phyloP scores from a whole-genome alignment of 2,113 vertebrate genomes.

The Coregonus clupeaformis region DNA sequence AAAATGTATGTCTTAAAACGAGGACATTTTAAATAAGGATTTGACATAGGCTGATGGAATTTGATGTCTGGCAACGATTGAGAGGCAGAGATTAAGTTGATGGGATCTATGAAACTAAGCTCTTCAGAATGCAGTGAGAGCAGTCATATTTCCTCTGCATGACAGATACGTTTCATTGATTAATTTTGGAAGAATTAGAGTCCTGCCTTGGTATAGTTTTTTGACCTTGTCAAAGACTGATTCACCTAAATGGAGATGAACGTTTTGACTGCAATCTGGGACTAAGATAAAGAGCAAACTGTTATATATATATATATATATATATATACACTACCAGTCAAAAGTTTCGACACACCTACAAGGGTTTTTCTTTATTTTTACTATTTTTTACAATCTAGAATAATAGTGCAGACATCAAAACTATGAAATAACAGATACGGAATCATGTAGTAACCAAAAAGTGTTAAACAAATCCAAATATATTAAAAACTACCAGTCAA shows the following conservation, averaged over 20 bases:
- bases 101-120: not conserved
- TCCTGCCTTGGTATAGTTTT: no score
- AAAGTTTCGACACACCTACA: no score
- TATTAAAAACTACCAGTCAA: no score
- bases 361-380: no score
- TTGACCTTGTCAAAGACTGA: not conserved
- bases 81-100: conserved; percentile 25
- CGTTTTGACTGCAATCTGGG: conserved; percentile 24
- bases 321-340: no score
- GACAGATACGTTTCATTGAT: not conserved
- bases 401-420: no score
- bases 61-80: conserved; percentile 12
- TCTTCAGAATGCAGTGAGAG: not conserved
- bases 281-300: not conserved
- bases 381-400: no score
- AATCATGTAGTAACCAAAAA: no score
- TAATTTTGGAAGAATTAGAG: not conserved
- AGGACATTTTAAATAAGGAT: conserved; percentile 16
- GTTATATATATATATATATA: no score
- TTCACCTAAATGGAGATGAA: conserved; percentile 13
- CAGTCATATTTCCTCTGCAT: not conserved
- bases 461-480: no score
- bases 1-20: not conserved
- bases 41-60: conserved; percentile 21
- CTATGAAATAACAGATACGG: no score